Conservation (phyloP, 2,888 invertebrate species). For the Lacanobia oleracea region DNA sequence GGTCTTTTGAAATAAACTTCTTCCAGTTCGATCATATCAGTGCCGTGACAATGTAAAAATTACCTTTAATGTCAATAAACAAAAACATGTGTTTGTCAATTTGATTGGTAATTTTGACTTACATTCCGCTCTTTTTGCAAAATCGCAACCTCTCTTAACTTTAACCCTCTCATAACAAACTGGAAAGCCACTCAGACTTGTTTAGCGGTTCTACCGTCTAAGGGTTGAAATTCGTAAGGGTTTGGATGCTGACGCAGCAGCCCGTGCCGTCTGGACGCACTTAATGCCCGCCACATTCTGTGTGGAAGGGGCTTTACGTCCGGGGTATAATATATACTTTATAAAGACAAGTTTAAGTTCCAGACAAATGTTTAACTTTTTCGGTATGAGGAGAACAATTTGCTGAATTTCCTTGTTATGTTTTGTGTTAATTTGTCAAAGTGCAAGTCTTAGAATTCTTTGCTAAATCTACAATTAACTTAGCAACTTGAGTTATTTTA, state of each 20-base stretch:
- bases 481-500: background rate
- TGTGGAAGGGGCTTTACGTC: constrained; percentile 59
- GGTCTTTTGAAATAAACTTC: too few relatives aligned
- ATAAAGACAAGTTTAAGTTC: constrained; percentile 51
- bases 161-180: constrained; percentile 64
- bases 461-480: background rate
- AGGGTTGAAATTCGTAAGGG: constrained; percentile 81
- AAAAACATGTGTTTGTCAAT: too few relatives aligned
- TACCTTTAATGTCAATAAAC: too few relatives aligned
- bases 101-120: too few relatives aligned
- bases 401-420: constrained; percentile 38
- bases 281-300: constrained; percentile 64
- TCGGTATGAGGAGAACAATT: constrained; percentile 29
- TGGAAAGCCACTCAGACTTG: constrained; percentile 81
- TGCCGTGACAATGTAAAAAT: too few relatives aligned
- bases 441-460: constrained; percentile 30
- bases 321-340: constrained; percentile 54
- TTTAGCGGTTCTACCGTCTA: constrained; percentile 77
- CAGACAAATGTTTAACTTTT: constrained; percentile 57
- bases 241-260: constrained; percentile 74
- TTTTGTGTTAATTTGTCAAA: constrained; percentile 42
- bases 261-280: constrained; percentile 76
- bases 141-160: constrained; percentile 59
- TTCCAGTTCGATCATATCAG: too few relatives aligned
- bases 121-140: background rate